Conservation (phyloP, 1,140 invertebrate genomes). For the Colletes gigas region DNA sequence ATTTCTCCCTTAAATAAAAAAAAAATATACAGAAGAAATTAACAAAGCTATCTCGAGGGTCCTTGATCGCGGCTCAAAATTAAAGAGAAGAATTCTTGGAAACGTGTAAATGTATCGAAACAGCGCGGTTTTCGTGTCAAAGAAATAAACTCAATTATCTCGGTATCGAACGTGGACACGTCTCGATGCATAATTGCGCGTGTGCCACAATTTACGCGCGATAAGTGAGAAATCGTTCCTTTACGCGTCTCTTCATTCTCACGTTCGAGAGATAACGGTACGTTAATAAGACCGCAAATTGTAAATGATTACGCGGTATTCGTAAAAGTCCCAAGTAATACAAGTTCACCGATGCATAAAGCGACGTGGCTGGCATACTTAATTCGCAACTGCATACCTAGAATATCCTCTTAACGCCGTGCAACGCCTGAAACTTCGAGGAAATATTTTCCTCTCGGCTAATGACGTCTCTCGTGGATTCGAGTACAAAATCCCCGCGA, state of each 20-base stretch:
- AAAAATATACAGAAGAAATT: no score
- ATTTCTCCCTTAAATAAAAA: no score
- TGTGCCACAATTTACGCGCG: constrained; percentile 9
- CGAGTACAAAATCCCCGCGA: background rate
- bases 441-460: background rate
- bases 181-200: background rate
- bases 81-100: no score
- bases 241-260: constrained; percentile 15
- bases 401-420: background rate
- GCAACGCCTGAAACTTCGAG: background rate
- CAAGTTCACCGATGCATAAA: constrained; percentile 23
- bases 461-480: background rate
- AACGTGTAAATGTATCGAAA: no score
- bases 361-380: constrained; percentile 10
- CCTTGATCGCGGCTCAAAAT: no score
- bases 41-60: no score
- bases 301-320: constrained; percentile 17
- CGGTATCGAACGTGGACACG: background rate
- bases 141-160: no score
- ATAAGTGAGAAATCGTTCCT: background rate
- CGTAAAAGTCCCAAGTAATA: constrained; percentile 17
- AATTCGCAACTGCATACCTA: constrained; percentile 5
- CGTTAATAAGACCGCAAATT: constrained; percentile 22
- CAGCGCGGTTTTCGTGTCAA: no score
- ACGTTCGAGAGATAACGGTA: constrained; percentile 29